Evolutionary conservation across 2,113 vertebrate genomes (phyloP).

Genomic region (Triplophysa tibetana): DNA sequence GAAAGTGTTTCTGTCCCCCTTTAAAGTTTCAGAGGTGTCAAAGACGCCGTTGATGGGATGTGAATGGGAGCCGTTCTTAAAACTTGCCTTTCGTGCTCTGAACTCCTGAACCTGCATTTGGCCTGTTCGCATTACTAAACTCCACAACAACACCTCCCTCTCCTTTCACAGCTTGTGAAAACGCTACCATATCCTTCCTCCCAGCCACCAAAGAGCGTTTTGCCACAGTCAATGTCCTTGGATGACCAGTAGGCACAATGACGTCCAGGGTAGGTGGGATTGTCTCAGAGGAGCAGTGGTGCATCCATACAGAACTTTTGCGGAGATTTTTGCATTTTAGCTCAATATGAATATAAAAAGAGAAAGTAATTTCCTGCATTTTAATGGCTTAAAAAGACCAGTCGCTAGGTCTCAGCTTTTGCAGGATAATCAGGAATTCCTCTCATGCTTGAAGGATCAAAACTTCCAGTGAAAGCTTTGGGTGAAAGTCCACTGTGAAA

Average conservation of each 20-base stretch:
- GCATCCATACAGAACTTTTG: conserved; percentile 15
- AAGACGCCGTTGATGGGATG: conserved; percentile 2
- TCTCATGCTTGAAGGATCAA: conserved; percentile 45
- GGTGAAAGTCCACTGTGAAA: background rate
- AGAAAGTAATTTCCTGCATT: conserved; percentile 19
- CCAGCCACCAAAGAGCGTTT: conserved; percentile 11
- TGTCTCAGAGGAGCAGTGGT: conserved; percentile 21
- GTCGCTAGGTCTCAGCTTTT: conserved; percentile 21
- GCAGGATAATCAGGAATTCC: conserved; percentile 43
- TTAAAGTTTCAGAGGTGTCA: conserved; percentile 28
- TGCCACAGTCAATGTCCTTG: background rate
- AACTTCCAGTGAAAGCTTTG: conserved; percentile 19
- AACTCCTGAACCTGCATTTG: conserved; percentile 14
- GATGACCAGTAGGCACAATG: conserved; percentile 5
- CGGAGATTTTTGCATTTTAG: background rate
- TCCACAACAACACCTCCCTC: conserved; percentile 10
- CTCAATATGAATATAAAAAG: background rate
- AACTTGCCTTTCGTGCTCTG: background rate
- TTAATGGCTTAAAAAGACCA: conserved; percentile 25
- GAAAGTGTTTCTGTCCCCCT: conserved; percentile 3
- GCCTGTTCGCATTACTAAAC: conserved; percentile 4
- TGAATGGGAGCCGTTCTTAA: conserved; percentile 23
- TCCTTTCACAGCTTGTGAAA: conserved; percentile 10
- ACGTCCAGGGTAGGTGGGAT: background rate
- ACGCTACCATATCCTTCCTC: background rate